Conservation (phyloP, 2,888 invertebrate species). For the Atethmia centrago region DNA sequence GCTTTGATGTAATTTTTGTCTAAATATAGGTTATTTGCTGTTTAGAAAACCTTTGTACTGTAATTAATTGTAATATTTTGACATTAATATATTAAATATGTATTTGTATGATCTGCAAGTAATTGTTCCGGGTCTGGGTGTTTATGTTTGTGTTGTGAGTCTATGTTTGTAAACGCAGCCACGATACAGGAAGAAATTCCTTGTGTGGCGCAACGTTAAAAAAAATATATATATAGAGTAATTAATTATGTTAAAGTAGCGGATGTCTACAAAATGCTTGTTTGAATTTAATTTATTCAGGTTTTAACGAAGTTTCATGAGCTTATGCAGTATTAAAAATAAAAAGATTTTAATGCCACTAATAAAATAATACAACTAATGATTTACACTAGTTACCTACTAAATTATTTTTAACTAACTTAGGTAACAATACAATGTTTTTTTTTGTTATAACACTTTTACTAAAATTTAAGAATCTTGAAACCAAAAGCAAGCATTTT, state of each 20-base stretch:
- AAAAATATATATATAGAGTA: no score
- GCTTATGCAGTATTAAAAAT: background rate
- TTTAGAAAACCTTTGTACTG: background rate
- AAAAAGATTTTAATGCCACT: background rate
- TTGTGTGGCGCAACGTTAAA: no score
- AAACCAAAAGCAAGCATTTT: background rate
- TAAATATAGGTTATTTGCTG: slow-evolving; percentile 3
- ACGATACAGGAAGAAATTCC: no score
- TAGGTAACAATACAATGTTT: no score
- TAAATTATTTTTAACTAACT: background rate
- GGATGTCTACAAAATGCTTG: background rate
- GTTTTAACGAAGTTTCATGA: background rate
- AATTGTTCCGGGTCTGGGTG: no score
- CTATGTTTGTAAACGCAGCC: no score
- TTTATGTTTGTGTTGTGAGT: no score
- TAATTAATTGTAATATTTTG: slow-evolving; percentile 22
- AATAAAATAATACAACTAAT: background rate
- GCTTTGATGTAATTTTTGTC: slow-evolving; percentile 34
- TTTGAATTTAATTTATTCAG: no score
- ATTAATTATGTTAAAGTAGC: background rate
- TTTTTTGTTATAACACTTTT: background rate
- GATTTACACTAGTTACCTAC: no score
- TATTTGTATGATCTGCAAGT: no score
- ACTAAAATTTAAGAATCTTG: background rate
- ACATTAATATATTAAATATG: no score